A percentile compares a stretch with the other conserved stretches of the same genome.
Evolutionary conservation across 1,140 invertebrate genomes (phyloP).

Genomic region (Schlechtendalia chinensis): DNA sequence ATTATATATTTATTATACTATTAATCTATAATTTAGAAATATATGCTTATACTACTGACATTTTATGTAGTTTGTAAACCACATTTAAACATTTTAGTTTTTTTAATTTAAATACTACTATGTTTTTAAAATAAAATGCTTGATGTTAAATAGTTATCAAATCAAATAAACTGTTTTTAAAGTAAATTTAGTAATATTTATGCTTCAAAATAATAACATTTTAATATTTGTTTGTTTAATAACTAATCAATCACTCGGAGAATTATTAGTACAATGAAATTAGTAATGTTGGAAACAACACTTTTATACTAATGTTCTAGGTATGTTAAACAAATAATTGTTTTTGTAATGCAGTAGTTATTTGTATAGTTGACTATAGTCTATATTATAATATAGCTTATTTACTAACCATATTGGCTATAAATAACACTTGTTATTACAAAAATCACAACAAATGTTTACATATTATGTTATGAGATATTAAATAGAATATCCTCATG

Average conservation of each 20-base stretch:
- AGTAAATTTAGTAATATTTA: no score
- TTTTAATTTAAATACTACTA: background rate
- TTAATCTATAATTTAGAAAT: background rate
- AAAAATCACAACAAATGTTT: background rate
- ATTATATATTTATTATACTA: no score
- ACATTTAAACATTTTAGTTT: background rate
- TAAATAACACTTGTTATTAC: slow-evolving; percentile 32
- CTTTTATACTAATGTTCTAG: background rate
- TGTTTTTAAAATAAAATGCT: slow-evolving; percentile 17
- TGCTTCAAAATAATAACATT: no score
- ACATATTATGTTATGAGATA: background rate
- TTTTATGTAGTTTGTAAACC: background rate
- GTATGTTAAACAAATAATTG: background rate
- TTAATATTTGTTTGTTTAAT: background rate
- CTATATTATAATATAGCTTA: background rate
- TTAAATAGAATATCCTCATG: background rate
- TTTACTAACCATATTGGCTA: background rate
- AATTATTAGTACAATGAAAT: no score
- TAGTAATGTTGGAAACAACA: background rate
- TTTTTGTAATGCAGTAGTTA: background rate
- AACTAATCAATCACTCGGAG: background rate
- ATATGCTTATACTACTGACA: slow-evolving; percentile 3
- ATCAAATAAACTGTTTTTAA: no score
- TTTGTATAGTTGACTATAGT: background rate
- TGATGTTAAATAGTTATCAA: no score